phyloP scores from a whole-genome alignment of 2,888 invertebrate genomes.

The Brachyptera putata region DNA sequence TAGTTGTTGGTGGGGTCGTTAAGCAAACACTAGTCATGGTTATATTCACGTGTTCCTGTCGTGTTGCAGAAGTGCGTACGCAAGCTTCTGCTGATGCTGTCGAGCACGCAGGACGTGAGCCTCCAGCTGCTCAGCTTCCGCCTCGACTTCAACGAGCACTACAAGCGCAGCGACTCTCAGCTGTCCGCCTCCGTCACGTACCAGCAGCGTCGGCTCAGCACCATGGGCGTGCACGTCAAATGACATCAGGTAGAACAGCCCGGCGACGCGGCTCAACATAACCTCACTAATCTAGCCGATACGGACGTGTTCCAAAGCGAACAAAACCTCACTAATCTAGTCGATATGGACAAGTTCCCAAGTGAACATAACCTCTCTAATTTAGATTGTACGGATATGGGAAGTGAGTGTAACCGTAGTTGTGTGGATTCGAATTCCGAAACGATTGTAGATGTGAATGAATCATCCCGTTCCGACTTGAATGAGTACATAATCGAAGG shows the following conservation, averaged over 20 bases:
- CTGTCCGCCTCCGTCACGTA: constrained; percentile 51
- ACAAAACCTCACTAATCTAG: background rate
- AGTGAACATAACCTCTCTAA: background rate
- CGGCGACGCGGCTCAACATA: background rate
- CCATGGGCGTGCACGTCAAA: constrained; percentile 6
- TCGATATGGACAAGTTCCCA: background rate
- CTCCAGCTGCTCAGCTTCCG: constrained; percentile 87
- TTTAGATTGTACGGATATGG: too few species aligned
- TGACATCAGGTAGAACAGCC: constrained; percentile 14
- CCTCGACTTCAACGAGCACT: constrained; percentile 93
- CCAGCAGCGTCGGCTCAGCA: constrained; percentile 41
- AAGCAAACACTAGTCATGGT: too few species aligned
- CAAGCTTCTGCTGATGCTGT: constrained; percentile 77
- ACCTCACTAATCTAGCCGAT: too few species aligned
- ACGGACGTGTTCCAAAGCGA: background rate
- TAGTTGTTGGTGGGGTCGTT: too few species aligned
- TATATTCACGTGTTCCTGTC: too few species aligned
- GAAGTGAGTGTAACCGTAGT: too few species aligned
- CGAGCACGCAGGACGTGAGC: constrained; percentile 78
- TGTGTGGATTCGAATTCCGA: too few species aligned
- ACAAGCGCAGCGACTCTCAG: constrained; percentile 76
- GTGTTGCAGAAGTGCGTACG: constrained; percentile 52
- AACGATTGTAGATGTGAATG: too few species aligned
- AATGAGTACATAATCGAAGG: too few species aligned
- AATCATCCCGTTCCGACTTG: too few species aligned